Evolutionary conservation across 2,113 vertebrate genomes (phyloP).

Genomic region (Rhabdornis inornatus): DNA sequence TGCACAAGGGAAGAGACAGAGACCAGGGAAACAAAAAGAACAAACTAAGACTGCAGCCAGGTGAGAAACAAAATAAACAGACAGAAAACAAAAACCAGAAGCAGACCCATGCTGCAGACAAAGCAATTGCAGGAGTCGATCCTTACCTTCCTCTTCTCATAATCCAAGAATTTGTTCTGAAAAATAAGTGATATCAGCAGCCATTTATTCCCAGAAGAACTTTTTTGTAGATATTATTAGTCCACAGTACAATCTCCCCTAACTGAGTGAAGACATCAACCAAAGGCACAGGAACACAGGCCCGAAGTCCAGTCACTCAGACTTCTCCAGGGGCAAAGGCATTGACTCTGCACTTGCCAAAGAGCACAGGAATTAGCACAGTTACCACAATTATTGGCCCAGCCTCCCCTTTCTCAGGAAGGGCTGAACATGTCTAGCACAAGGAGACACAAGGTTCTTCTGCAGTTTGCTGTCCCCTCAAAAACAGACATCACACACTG

Average conservation of each 20-base stretch:
- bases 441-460: not conserved
- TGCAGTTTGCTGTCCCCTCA: not conserved
- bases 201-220: not conserved
- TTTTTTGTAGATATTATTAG: not conserved
- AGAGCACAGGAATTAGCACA: not conserved
- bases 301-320: not conserved
- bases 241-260: not conserved
- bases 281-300: not conserved
- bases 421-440: not conserved
- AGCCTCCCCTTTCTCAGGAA: not conserved
- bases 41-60: not conserved
- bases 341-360: not conserved
- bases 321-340: not conserved
- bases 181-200: conserved; percentile 52
- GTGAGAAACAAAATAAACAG: not conserved
- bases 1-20: not conserved
- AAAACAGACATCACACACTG: accelerated
- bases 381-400: not conserved
- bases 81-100: not conserved
- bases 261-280: not conserved
- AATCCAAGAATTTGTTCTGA: conserved; percentile 91
- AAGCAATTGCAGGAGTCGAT: not conserved
- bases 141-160: conserved; percentile 91
- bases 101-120: not conserved
- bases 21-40: not conserved